Percentiles rank a stretch among this genome's conserved stretches.
These are phyloP conservation scores for Argyresthia albistria DNA, from an alignment of 2,888 invertebrate species.

Conservation along the genomic window DNA sequence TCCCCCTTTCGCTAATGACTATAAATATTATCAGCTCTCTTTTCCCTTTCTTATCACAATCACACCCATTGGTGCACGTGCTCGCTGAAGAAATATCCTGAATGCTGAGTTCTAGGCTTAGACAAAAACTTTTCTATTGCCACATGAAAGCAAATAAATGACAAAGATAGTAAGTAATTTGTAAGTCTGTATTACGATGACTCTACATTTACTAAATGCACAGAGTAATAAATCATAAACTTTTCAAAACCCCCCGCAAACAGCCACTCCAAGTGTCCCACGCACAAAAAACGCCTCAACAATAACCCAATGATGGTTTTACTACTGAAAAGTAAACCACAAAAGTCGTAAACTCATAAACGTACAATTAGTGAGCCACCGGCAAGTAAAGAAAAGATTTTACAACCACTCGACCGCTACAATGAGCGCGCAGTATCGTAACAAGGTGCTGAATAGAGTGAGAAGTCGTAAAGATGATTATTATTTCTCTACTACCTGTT, in stretches of 20 bases:
- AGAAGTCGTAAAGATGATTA: conserved; percentile 75
- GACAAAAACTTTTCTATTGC: too few species aligned
- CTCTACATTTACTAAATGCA: too few species aligned
- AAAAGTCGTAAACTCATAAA: conserved; percentile 70
- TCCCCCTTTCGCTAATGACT: conserved; percentile 72
- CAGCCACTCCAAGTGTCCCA: not conserved
- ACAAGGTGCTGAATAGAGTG: conserved; percentile 74
- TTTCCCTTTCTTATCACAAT: conserved; percentile 66
- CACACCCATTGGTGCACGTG: conserved; percentile 56
- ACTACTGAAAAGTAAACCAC: conserved; percentile 62
- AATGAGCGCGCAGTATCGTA: conserved; percentile 71
- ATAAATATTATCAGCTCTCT: conserved; percentile 70
- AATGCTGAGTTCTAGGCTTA: not conserved
- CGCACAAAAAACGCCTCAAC: conserved; percentile 31
- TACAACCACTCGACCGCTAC: conserved; percentile 69
- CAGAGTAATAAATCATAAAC: not conserved
- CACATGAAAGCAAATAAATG: too few species aligned
- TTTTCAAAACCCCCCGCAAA: not conserved
- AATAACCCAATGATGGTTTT: conserved; percentile 52
- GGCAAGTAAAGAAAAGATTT: conserved; percentile 71
- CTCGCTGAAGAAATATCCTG: conserved; percentile 8
- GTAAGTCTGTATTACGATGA: too few species aligned
- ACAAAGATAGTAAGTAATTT: too few species aligned
- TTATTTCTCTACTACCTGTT: conserved; percentile 75
- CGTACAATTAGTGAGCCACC: conserved; percentile 70